These are phyloP conservation scores for Temnothorax rugatulus DNA, from an alignment of 2,888 invertebrate species.

Conservation along the genomic window DNA sequence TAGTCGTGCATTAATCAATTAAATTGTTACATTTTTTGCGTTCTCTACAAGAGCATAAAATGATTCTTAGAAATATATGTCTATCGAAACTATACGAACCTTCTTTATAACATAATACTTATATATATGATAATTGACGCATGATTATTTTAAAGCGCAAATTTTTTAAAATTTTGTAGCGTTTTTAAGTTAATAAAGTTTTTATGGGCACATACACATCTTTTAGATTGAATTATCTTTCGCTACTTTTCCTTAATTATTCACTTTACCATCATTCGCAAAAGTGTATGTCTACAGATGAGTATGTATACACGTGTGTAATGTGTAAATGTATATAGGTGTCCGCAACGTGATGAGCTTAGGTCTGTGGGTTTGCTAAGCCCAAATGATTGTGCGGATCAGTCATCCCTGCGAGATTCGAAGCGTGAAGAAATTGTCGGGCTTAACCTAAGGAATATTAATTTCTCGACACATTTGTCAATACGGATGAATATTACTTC, in stretches of 20 bases:
- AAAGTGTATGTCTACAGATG: neutral
- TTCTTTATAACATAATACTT: neutral
- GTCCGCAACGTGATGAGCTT: neutral
- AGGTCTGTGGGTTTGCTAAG: neutral
- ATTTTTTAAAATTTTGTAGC: neutral
- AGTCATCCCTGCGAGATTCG: neutral
- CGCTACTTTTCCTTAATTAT: neutral
- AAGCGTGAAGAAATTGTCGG: neutral
- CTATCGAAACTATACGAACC: no score
- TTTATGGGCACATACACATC: neutral
- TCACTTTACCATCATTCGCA: neutral
- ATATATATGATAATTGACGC: no score
- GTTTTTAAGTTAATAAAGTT: neutral
- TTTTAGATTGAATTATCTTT: neutral
- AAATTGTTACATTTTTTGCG: neutral
- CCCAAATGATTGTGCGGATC: neutral
- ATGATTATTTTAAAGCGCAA: neutral
- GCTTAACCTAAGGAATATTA: constrained; percentile 7
- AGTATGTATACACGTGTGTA: neutral
- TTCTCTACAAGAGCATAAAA: neutral
- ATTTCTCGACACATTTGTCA: neutral
- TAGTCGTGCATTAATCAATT: neutral
- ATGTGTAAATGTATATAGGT: neutral
- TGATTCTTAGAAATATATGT: neutral
- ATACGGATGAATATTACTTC: constrained; percentile 17